A percentile compares a stretch with the other conserved stretches of the same genome.
These are phyloP conservation scores for Galeruca laticollis DNA, from an alignment of 2,888 invertebrate genomes.

Conservation along the genomic window DNA sequence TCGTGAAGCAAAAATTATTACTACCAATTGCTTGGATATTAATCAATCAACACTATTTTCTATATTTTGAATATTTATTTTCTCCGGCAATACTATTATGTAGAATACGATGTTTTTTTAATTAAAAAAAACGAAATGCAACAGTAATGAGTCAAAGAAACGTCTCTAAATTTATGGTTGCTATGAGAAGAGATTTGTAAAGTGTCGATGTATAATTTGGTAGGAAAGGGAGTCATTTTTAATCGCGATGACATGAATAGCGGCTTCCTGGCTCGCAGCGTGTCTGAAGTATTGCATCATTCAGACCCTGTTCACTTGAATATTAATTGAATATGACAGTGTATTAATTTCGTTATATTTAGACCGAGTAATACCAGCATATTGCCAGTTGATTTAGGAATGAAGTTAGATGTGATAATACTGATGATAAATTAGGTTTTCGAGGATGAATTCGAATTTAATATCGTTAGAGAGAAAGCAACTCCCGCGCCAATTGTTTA, in stretches of 20 bases:
- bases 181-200: constrained; percentile 63
- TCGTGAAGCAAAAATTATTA: too few relatives aligned
- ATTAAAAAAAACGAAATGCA: constrained; percentile 39
- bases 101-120: constrained; percentile 22
- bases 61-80: neutral
- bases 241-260: constrained; percentile 65
- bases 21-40: too few relatives aligned
- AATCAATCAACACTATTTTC: neutral
- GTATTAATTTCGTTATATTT: constrained; percentile 65
- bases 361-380: constrained; percentile 56
- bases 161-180: constrained; percentile 48
- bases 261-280: constrained; percentile 60
- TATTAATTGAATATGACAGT: constrained; percentile 67
- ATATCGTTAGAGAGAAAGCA: neutral
- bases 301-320: constrained; percentile 61
- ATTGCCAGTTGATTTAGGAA: constrained; percentile 55
- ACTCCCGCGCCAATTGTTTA: neutral
- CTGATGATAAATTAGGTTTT: constrained; percentile 28
- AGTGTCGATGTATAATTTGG: constrained; percentile 66
- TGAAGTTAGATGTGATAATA: constrained; percentile 44
- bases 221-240: constrained; percentile 65
- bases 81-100: neutral
- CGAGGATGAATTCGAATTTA: neutral
- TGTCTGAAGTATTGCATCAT: constrained; percentile 63
- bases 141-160: constrained; percentile 39